A percentile compares a stretch with the other conserved stretches of the same genome.
These are phyloP conservation scores for Cephus spinipes DNA, from an alignment of 2,888 invertebrate species.

Conservation along the genomic window DNA sequence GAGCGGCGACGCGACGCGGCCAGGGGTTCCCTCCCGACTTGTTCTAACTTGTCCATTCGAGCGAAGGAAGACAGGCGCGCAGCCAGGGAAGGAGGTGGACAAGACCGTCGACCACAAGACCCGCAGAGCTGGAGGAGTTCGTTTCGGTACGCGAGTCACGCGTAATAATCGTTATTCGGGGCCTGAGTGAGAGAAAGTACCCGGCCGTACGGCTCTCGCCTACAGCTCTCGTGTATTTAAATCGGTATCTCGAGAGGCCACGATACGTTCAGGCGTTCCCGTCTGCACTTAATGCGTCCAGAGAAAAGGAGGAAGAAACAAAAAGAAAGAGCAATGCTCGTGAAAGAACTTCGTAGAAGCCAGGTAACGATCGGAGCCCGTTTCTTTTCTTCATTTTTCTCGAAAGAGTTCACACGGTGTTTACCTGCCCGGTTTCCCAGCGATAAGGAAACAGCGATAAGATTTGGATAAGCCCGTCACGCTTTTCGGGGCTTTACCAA, in stretches of 20 bases:
- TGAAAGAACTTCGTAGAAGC: not conserved
- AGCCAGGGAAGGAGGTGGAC: not conserved
- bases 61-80: not conserved
- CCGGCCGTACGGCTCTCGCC: constrained; percentile 16
- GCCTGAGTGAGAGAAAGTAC: constrained; percentile 53
- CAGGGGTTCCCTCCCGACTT: not conserved
- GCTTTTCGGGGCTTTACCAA: not conserved
- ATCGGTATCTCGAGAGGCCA: constrained; percentile 20
- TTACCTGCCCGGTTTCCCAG: not conserved
- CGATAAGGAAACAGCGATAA: not conserved
- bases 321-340: not conserved
- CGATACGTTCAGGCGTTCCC: not conserved
- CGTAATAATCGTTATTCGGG: constrained; percentile 55
- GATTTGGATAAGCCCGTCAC: not conserved
- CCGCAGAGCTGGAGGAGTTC: not conserved
- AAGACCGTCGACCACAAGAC: not conserved
- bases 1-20: not conserved
- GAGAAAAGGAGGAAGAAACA: not conserved
- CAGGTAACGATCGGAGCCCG: not conserved
- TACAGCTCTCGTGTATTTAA: constrained; percentile 17
- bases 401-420: not conserved
- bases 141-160: constrained; percentile 45
- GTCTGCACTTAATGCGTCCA: not conserved
- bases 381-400: not conserved
- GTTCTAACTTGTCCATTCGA: not conserved